phyloP scores from a whole-genome alignment of 1,140 invertebrate genomes.

The Geopemphigus sp. region DNA sequence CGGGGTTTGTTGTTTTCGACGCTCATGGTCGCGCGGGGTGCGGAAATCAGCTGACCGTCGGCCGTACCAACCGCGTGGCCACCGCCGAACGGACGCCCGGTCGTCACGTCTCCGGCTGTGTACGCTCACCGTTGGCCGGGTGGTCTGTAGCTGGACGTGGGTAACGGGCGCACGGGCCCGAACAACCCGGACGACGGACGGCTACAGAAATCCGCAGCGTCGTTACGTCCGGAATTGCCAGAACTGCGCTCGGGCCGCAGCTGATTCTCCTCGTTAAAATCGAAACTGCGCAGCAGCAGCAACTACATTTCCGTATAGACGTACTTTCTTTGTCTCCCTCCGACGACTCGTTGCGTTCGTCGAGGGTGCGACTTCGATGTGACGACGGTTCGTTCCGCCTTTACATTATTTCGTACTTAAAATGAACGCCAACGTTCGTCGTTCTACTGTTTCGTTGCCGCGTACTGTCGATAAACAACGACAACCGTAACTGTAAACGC shows the following conservation, averaged over 20 bases:
- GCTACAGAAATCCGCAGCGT: neutral
- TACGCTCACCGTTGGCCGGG: no score
- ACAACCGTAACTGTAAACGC: no score
- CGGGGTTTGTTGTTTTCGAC: constrained; percentile 40
- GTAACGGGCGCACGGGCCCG: rapidly evolving
- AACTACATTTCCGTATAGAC: neutral
- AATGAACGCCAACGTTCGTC: no score
- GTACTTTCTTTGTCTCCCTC: neutral
- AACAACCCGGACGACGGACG: neutral
- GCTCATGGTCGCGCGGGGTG: neutral
- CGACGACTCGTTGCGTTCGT: no score
- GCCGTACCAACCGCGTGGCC: neutral
- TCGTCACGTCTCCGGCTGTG: neutral
- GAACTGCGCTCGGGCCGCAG: neutral
- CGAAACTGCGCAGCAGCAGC: neutral
- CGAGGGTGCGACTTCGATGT: no score
- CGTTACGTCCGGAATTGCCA: neutral
- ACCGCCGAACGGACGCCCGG: neutral
- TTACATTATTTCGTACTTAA: no score
- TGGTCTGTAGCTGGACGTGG: no score
- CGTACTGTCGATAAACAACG: neutral
- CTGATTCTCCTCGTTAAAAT: neutral
- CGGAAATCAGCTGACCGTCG: constrained; percentile 3
- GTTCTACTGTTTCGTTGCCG: no score
- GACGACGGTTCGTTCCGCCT: no score